Conservation (phyloP, 2,888 invertebrate genomes). For the Campoplex nolae region DNA sequence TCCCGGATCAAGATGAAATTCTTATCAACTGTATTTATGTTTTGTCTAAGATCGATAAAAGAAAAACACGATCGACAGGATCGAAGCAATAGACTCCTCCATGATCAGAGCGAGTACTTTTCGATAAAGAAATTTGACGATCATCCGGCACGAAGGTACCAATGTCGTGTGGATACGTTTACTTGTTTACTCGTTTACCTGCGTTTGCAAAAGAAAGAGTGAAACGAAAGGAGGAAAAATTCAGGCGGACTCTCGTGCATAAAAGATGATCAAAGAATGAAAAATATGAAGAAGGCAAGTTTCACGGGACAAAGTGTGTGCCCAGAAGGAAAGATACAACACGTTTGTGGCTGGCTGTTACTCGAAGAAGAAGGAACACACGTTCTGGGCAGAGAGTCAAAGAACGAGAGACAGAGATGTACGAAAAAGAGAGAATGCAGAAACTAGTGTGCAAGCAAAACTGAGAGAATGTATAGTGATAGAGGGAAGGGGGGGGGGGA, state of each 20-base stretch:
- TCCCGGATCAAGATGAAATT: not conserved
- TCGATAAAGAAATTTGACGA: conserved; percentile 4
- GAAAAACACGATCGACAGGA: conserved; percentile 20
- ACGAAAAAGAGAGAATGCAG: conserved; percentile 32
- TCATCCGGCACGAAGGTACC: too few species aligned
- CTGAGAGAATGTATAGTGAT: conserved; percentile 13
- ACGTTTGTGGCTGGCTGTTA: conserved; percentile 79
- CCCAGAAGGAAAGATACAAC: conserved; percentile 60
- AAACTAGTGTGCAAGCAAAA: conserved; percentile 61
- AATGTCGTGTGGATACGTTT: conserved; percentile 2
- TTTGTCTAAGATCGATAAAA: not conserved
- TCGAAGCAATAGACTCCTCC: conserved; percentile 24
- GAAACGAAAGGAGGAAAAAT: conserved; percentile 75
- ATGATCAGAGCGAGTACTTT: not conserved
- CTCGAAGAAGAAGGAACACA: conserved; percentile 71
- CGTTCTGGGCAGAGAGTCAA: not conserved
- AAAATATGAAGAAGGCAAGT: conserved; percentile 57
- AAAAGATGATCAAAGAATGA: conserved; percentile 41
- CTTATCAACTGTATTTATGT: not conserved
- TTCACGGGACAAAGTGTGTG: conserved; percentile 42
- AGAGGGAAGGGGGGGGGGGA: conserved; percentile 29
- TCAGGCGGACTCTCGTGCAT: not conserved
- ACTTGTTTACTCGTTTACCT: conserved; percentile 74
- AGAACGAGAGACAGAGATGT: conserved; percentile 70
- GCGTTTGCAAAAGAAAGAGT: conserved; percentile 78